Base-by-base conservation (phyloP, 2,888 invertebrate genomes). In the Creontiades dilutus region DNA sequence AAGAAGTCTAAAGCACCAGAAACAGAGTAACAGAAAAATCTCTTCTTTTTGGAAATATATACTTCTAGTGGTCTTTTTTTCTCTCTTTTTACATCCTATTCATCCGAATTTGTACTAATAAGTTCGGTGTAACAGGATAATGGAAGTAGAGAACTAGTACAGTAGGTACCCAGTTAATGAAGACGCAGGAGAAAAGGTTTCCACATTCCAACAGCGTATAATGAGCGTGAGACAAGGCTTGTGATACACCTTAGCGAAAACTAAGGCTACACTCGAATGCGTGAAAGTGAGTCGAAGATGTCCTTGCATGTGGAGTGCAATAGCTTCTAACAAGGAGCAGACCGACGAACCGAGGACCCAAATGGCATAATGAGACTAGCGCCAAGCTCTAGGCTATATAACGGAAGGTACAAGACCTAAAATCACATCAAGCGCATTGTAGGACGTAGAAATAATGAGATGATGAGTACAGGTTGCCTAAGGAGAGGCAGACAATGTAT, bases 321-420 rank as follows among this genome's bases (percentile, higher is more conserved):
- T 78, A 9, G 78, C 78, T 68, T 68, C 37, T 46, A 78, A 78
- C 78, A 46, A 78, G 78, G 78, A 78, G 19, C 37, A n/a, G 46
- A 78, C 78, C 11, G 47, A 78, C 13, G 68, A 27, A 19, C 23
- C 19, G 68, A 68, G 23, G 68, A 19, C 23, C 23, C 68, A 23
- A 23, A 68, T 68, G 68, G 68, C 68, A 68, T 68, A 68, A 68
- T 68, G 68, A 52, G 52, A 68, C 23, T 27, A 68, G 1, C 27
- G 13, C 68, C 68, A 68, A 13, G 68, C 23, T 23, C 1, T 27
- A 27, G 68, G 27, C 23, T 27, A 27, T 23, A 23, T 23, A 68
- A 68, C 68, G 68, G 68, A 19, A 27, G 27, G 19, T 23, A 12
- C 68, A 13, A 23, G 68, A 23, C 27, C 9, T 12, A 23, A 68